phyloP scores from a whole-genome alignment of 2,888 invertebrate genomes.

The Melieria picta region DNA sequence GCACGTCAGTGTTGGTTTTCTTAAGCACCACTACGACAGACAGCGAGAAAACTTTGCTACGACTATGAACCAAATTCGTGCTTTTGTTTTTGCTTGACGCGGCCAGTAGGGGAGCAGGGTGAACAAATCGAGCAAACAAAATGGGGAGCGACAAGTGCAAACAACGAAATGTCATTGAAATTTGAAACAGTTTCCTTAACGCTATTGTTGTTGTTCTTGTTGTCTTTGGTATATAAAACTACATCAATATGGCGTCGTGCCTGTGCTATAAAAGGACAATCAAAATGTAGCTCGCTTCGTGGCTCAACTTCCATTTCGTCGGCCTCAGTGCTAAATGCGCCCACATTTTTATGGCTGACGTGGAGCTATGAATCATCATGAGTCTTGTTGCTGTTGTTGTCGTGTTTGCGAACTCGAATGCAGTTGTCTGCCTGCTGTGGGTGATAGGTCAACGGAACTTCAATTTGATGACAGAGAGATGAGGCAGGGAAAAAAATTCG shows the following conservation, averaged over 20 bases:
- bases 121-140: too few relatives aligned
- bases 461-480: not conserved
- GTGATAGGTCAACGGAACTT: slow-evolving; percentile 30
- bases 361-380: slow-evolving; percentile 27
- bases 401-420: not conserved
- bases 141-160: slow-evolving; percentile 16
- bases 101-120: too few relatives aligned
- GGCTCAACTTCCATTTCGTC: too few relatives aligned
- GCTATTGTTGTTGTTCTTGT: not conserved
- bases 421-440: slow-evolving; percentile 14
- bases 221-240: not conserved
- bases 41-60: too few relatives aligned
- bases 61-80: too few relatives aligned
- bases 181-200: slow-evolving; percentile 20
- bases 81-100: too few relatives aligned
- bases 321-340: not conserved
- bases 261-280: too few relatives aligned
- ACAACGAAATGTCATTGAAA: slow-evolving; percentile 27
- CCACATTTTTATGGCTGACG: slow-evolving; percentile 11
- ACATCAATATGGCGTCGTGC: slow-evolving; percentile 18
- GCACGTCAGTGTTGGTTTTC: too few relatives aligned
- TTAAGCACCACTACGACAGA: too few relatives aligned
- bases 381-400: not conserved
- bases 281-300: too few relatives aligned
- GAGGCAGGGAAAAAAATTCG: too few relatives aligned